A percentile compares a stretch with the other conserved stretches of the same genome.
phyloP scores from a whole-genome alignment of 2,888 invertebrate genomes.

The Cataglyphis cursor region DNA sequence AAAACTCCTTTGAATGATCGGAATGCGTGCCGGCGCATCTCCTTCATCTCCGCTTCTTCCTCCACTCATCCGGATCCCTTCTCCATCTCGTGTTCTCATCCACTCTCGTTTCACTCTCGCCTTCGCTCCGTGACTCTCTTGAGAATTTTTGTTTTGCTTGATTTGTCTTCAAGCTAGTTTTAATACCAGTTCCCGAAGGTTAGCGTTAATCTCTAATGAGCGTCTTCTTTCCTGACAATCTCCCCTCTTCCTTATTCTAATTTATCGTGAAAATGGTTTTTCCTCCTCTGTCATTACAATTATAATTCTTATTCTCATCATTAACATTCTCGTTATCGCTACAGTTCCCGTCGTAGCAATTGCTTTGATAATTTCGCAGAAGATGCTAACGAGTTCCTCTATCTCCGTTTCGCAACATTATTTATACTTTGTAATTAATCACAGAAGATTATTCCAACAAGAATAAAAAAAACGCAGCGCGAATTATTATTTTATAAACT shows the following conservation, averaged over 20 bases:
- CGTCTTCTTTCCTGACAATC: neutral
- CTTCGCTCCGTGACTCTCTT: conserved; percentile 34
- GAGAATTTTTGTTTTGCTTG: neutral
- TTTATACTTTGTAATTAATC: conserved; percentile 30
- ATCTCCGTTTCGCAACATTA: neutral
- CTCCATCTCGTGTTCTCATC: conserved; percentile 41
- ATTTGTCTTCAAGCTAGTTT: neutral
- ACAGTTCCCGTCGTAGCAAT: neutral
- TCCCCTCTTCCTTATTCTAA: neutral
- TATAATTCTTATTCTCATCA: conserved; percentile 22
- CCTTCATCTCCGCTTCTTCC: conserved; percentile 38
- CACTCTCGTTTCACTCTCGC: conserved; percentile 54
- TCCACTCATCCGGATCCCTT: conserved; percentile 33
- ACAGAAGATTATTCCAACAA: neutral
- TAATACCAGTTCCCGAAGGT: neutral
- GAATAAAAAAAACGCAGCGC: neutral
- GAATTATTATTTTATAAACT: neutral
- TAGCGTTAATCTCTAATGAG: conserved; percentile 1
- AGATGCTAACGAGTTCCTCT: conserved; percentile 6
- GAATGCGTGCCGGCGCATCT: conserved; percentile 62
- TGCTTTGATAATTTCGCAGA: conserved; percentile 4
- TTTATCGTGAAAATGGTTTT: neutral
- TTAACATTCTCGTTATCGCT: conserved; percentile 15
- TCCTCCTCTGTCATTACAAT: conserved; percentile 15
- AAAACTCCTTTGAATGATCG: conserved; percentile 59